phyloP scores from a whole-genome alignment of 1,140 invertebrate genomes.

The Hylaeus anthracinus region DNA sequence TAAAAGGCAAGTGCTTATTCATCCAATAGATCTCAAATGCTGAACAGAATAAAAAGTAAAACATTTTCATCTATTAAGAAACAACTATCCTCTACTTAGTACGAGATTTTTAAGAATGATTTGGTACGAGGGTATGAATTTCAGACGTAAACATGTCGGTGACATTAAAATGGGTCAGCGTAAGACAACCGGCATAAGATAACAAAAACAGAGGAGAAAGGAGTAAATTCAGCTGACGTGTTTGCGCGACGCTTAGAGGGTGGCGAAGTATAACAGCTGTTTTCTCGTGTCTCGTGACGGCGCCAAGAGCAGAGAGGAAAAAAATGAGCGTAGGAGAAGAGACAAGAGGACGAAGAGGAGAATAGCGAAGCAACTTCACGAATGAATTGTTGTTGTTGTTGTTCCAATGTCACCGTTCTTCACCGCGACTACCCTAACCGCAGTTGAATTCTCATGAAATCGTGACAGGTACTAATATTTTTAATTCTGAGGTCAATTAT shows the following conservation, averaged over 20 bases:
- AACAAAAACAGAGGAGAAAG: not conserved
- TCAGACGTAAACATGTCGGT: not conserved
- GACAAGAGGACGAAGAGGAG: slow-evolving; percentile 39
- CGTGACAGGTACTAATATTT: no score
- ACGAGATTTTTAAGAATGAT: no score
- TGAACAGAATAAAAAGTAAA: no score
- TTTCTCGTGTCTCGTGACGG: slow-evolving; percentile 62
- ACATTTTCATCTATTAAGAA: no score
- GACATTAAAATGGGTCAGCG: not conserved
- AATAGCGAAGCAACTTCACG: no score
- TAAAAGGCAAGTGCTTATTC: no score
- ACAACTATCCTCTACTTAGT: no score
- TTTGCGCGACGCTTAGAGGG: slow-evolving; percentile 38
- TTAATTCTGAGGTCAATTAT: no score
- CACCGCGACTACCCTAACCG: slow-evolving; percentile 9
- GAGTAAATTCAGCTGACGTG: slow-evolving; percentile 54
- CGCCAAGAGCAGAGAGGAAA: slow-evolving; percentile 45
- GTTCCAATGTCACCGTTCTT: slow-evolving; percentile 63
- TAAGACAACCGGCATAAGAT: no score
- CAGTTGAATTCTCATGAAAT: no score
- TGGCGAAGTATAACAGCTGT: slow-evolving; percentile 66
- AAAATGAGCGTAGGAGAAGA: slow-evolving; percentile 49
- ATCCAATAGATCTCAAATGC: no score
- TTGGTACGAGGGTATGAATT: no score
- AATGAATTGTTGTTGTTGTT: slow-evolving; percentile 54